Base-by-base conservation (phyloP, 2,113 vertebrate genomes). In the Gadus chalcogrammus region DNA sequence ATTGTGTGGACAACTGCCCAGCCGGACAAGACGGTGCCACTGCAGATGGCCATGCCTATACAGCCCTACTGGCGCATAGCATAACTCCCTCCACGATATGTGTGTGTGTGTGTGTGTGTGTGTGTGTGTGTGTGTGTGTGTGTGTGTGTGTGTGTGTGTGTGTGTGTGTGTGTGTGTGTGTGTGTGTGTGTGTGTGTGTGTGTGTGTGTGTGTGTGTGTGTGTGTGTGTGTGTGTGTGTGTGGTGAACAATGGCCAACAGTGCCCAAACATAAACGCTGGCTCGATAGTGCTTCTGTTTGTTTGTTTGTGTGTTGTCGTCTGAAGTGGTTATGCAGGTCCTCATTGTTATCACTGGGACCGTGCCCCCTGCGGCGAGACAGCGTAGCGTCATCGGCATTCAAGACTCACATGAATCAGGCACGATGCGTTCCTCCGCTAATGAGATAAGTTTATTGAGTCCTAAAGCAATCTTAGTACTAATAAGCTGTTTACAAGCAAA, bases 401-500 rank as follows among this genome's bases (percentile, higher is more conserved):
- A 72, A 58, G 70, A 78, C 77, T 74, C 77, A 80, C 82, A 84
- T 84, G 84, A 82, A 85, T 88, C 82, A 75, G 74, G 70, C 63
- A 68, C 79, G 82, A 84, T 79, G 79, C 68, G 78, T 88, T 82
- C 75, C 76, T 71, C 73, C 80, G 61, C 65, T 87, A 88, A 87
- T 83, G 84, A 85, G 84, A 84, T 79, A 76, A 74, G 75, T 81
- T 86, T 85, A 88, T 87, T 64, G 79, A 88, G 81, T 85, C 80
- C 82, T 86, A 80, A 82, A 85, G 85, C 85, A 84, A 85, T 88
- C 79, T 84, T 74, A 78, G 69, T 79, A 73, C 83, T 87, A 87
- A 87, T 88, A 85, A 85, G 84, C 79, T 86, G 85, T 85, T 87
- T 87, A 87, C 84, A 86, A 87, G 87, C 82, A 87, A 82, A 87